Percentiles rank a stretch among this genome's conserved stretches.
These are phyloP conservation scores for Rhopalosiphum padi DNA, from an alignment of 1,140 invertebrate genomes.

Conservation along the genomic window DNA sequence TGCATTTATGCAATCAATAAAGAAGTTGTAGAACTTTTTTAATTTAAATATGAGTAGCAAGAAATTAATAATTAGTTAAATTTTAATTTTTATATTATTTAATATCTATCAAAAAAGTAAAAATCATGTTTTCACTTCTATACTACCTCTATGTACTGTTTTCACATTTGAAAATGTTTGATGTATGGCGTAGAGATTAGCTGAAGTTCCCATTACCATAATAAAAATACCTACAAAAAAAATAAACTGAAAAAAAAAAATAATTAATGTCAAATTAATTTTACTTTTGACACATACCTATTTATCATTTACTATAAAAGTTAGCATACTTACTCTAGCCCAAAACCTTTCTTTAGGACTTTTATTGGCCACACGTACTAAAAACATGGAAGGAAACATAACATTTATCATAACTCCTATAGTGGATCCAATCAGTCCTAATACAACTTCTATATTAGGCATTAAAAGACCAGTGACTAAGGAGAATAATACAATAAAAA, in stretches of 20 bases:
- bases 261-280: neutral
- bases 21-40: neutral
- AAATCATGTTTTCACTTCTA: neutral
- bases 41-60: neutral
- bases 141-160: neutral
- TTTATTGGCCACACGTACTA: slow-evolving; percentile 75
- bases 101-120: neutral
- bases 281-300: neutral
- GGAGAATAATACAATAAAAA: slow-evolving; percentile 77
- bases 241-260: slow-evolving; percentile 69
- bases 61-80: neutral
- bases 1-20: neutral
- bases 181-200: slow-evolving; percentile 80
- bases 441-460: slow-evolving; percentile 90
- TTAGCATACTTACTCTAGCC: slow-evolving; percentile 69
- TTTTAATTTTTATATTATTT: neutral
- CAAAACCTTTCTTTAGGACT: slow-evolving; percentile 76
- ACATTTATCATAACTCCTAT: slow-evolving; percentile 94
- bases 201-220: slow-evolving; percentile 85
- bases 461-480: slow-evolving; percentile 79
- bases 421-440: slow-evolving; percentile 91
- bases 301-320: neutral
- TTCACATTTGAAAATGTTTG: slow-evolving; percentile 63
- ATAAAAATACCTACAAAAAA: slow-evolving; percentile 79
- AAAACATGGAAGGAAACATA: slow-evolving; percentile 85